phyloP scores from a whole-genome alignment of 2,113 vertebrate genomes.

The Conger conger region DNA sequence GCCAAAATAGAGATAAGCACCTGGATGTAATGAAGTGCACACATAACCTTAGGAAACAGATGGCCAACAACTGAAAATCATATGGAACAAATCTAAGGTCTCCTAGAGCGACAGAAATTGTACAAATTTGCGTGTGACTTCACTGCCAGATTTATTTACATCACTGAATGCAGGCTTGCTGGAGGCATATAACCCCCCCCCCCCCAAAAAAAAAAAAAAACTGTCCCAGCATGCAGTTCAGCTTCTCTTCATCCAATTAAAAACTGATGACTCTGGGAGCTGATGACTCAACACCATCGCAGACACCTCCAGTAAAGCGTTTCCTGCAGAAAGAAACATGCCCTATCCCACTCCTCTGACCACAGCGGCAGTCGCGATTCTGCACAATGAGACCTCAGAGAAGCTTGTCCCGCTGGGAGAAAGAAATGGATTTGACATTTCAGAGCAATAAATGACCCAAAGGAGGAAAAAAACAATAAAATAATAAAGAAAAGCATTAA shows the following conservation, averaged over 20 bases:
- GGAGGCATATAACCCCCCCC: too few relatives aligned
- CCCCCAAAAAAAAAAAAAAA: too few relatives aligned
- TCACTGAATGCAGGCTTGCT: not conserved
- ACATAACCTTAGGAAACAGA: constrained; percentile 43
- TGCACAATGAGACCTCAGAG: not conserved
- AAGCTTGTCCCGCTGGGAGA: not conserved
- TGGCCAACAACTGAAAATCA: constrained; percentile 53
- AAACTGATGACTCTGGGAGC: not conserved
- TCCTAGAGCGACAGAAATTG: constrained; percentile 40
- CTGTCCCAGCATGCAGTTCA: not conserved
- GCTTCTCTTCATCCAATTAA: not conserved
- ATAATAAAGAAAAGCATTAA: not conserved
- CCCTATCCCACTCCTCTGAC: not conserved
- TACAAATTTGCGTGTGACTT: constrained; percentile 40
- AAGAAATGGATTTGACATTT: not conserved
- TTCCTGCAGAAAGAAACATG: not conserved
- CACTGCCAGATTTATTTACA: not conserved
- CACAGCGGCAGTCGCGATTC: not conserved
- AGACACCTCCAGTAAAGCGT: not conserved
- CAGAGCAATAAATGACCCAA: not conserved
- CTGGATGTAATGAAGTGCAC: constrained; percentile 36
- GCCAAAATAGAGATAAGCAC: constrained; percentile 41
- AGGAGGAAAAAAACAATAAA: not conserved
- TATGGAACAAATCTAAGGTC: constrained; percentile 57
- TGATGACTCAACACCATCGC: not conserved